Conservation (phyloP, 2,888 invertebrate species). For the Standfussiana lucernea region DNA sequence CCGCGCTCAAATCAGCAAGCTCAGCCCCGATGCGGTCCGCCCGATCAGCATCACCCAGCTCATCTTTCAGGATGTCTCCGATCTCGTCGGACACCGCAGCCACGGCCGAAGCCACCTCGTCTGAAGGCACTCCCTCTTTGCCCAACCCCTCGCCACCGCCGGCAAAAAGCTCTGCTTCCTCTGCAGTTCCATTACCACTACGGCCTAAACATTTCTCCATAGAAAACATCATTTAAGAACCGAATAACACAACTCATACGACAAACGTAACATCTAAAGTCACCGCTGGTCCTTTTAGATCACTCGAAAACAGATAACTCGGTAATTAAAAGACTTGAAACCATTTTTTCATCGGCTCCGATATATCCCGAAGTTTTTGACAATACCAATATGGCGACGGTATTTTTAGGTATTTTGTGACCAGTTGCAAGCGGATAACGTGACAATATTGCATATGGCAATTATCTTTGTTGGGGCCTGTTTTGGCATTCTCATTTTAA, state of each 20-base stretch:
- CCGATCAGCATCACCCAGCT: conserved; percentile 85
- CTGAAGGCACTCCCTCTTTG: conserved; percentile 81
- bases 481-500: conserved; percentile 33
- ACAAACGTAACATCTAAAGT: conserved; percentile 89
- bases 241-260: conserved; percentile 83
- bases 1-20: conserved; percentile 86
- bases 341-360: conserved; percentile 88
- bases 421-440: conserved; percentile 82
- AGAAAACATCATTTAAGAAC: conserved; percentile 88
- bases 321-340: conserved; percentile 83
- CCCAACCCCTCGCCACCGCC: conserved; percentile 79
- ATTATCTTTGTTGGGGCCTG: conserved; percentile 58
- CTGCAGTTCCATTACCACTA: conserved; percentile 80
- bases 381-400: conserved; percentile 91
- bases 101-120: conserved; percentile 86
- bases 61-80: conserved; percentile 88
- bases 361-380: conserved; percentile 88
- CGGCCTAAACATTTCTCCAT: conserved; percentile 87
- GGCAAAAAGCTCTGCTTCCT: conserved; percentile 81
- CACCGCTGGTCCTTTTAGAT: conserved; percentile 81
- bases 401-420: conserved; percentile 90
- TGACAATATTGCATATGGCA: conserved; percentile 80
- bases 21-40: conserved; percentile 87
- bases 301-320: conserved; percentile 82
- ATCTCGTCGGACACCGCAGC: conserved; percentile 88